phyloP scores from a whole-genome alignment of 2,888 invertebrate species.

The Hypsopygia costalis region DNA sequence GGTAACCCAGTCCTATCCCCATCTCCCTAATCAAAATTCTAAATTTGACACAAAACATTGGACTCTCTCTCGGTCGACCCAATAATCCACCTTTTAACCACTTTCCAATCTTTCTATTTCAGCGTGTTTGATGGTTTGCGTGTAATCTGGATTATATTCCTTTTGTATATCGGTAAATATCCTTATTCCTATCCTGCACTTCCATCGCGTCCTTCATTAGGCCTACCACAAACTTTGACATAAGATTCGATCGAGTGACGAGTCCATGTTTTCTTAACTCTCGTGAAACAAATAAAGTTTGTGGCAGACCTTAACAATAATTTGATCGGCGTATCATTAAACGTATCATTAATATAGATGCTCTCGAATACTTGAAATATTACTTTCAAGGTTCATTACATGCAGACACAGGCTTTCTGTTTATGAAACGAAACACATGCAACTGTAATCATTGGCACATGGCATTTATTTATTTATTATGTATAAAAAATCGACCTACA shows the following conservation, averaged over 20 bases:
- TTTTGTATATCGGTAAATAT: constrained; percentile 69
- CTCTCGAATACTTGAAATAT: too few relatives aligned
- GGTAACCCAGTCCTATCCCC: background rate
- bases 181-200: constrained; percentile 31
- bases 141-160: constrained; percentile 68
- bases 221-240: constrained; percentile 65
- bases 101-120: constrained; percentile 52
- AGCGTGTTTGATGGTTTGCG: constrained; percentile 80
- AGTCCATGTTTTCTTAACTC: constrained; percentile 49
- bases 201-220: constrained; percentile 22
- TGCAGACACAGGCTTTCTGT: too few relatives aligned
- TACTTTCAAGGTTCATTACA: too few relatives aligned
- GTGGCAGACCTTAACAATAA: constrained; percentile 60
- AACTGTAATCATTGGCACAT: too few relatives aligned
- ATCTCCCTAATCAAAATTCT: constrained; percentile 34
- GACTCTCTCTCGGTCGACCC: constrained; percentile 58
- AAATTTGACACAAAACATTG: constrained; percentile 58
- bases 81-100: constrained; percentile 9
- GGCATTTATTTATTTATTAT: too few relatives aligned
- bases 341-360: too few relatives aligned
- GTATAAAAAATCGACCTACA: too few relatives aligned
- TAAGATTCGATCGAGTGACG: constrained; percentile 50
- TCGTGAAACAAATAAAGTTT: constrained; percentile 43
- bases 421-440: too few relatives aligned
- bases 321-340: too few relatives aligned